Percentiles rank a stretch among this genome's conserved stretches.
phyloP scores from a whole-genome alignment of 2,797 vertebrate genomes.

The Typhlichthys subterraneus region DNA sequence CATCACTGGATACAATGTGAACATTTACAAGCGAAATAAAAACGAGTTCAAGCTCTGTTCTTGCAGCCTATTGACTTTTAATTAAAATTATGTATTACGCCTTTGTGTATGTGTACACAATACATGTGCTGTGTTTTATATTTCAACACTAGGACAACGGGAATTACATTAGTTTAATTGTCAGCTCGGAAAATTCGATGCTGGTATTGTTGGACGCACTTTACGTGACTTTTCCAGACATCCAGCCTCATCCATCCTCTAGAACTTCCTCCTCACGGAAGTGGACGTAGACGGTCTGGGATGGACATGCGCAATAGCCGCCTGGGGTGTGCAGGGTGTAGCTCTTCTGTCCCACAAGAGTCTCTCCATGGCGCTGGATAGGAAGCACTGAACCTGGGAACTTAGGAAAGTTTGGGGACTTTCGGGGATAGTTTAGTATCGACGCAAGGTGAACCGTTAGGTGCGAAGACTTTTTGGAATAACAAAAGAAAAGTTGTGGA shows the following conservation, averaged over 20 bases:
- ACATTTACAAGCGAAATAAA: no score
- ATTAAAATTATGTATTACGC: no score
- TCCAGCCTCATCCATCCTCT: not conserved
- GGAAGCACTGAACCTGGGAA: constrained; percentile 60
- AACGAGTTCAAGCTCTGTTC: no score
- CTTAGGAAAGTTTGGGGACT: constrained; percentile 26
- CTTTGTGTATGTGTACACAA: no score
- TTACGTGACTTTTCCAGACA: not conserved
- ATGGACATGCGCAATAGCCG: constrained; percentile 72
- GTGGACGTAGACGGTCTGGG: constrained; percentile 37
- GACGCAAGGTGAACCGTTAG: constrained; percentile 6
- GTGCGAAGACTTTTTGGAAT: constrained; percentile 1
- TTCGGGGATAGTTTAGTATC: constrained; percentile 6
- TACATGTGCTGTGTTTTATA: no score
- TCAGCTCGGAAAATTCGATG: no score
- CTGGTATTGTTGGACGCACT: not conserved
- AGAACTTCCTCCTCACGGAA: constrained; percentile 55
- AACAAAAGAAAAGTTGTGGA: constrained; percentile 13
- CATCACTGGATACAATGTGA: no score
- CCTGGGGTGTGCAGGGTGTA: constrained; percentile 73
- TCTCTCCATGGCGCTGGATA: constrained; percentile 71
- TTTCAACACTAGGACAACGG: no score
- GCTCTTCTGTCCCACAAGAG: constrained; percentile 59
- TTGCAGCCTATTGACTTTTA: no score
- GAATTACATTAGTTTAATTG: no score